Percentiles rank a stretch among this genome's conserved stretches.
phyloP scores from a whole-genome alignment of 2,113 vertebrate genomes.

The Tautogolabrus adspersus region DNA sequence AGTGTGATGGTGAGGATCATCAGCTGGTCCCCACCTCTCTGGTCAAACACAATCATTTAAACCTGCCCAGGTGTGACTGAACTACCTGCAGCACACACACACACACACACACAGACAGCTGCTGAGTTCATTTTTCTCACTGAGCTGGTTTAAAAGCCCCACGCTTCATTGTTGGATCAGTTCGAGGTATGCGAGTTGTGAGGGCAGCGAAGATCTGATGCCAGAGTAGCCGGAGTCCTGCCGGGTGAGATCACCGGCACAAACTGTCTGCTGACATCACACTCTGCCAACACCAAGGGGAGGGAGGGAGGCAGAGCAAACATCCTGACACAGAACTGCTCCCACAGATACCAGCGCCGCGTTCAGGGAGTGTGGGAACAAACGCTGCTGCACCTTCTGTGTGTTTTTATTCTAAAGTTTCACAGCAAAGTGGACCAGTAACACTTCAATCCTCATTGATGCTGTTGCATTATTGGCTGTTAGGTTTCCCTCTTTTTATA shows the following conservation, averaged over 20 bases:
- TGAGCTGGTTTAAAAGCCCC: neutral
- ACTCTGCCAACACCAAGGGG: neutral
- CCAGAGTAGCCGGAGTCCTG: conserved; percentile 43
- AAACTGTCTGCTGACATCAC: conserved; percentile 63
- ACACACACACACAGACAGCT: no score
- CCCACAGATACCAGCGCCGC: conserved; percentile 24
- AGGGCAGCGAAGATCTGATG: conserved; percentile 27
- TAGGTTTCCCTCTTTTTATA: no score
- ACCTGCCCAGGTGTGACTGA: neutral
- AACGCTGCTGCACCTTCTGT: neutral
- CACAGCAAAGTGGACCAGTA: neutral
- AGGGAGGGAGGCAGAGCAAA: conserved; percentile 15
- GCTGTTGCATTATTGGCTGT: no score
- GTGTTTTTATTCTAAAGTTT: neutral
- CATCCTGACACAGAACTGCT: conserved; percentile 32
- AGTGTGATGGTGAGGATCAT: no score
- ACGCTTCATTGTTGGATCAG: conserved; percentile 15
- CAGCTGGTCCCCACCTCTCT: no score
- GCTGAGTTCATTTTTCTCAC: neutral
- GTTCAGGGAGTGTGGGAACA: conserved; percentile 19
- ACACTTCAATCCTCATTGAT: neutral
- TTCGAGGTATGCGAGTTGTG: conserved; percentile 26
- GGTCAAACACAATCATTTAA: neutral
- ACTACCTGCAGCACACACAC: neutral
- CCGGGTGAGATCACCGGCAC: conserved; percentile 53